Conservation (phyloP, 2,797 vertebrate species). For the Smutsia gigantea region DNA sequence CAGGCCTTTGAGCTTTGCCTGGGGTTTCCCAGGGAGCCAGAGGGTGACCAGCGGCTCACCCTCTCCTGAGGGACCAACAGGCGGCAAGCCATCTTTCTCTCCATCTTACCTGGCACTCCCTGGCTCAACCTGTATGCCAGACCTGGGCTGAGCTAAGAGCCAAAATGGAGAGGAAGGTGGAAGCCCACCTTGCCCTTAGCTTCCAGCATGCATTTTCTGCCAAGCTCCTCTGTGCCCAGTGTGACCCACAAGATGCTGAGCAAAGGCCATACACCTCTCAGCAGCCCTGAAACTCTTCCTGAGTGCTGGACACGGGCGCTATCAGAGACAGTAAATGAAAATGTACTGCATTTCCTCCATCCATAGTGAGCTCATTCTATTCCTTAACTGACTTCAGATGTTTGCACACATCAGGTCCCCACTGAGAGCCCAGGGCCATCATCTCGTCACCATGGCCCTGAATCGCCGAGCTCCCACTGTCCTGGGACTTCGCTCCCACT, state of each 20-base stretch:
- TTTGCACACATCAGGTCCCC: neutral
- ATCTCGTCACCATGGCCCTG: rapidly evolving
- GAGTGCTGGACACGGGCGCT: constrained; percentile 36
- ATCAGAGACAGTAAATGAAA: constrained; percentile 68
- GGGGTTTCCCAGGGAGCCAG: neutral
- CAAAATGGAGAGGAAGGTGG: rapidly evolving
- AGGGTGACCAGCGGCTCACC: neutral
- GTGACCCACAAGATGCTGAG: rapidly evolving
- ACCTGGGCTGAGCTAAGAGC: neutral
- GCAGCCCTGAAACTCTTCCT: neutral
- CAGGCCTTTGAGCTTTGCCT: neutral
- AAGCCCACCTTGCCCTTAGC: neutral
- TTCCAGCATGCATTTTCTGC: neutral
- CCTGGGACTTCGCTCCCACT: neutral
- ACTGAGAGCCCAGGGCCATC: neutral
- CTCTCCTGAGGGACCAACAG: rapidly evolving
- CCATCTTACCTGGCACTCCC: rapidly evolving
- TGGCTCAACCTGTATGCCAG: neutral
- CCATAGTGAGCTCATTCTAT: constrained; percentile 49
- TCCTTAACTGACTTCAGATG: constrained; percentile 62
- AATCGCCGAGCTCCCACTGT: rapidly evolving
- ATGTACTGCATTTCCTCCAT: constrained; percentile 54
- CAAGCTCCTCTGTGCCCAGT: rapidly evolving
- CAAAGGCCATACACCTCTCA: neutral
- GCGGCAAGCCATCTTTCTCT: rapidly evolving